These are phyloP conservation scores for Varanus komodoensis DNA, from an alignment of 2,113 vertebrate species.

Conservation along the genomic window DNA sequence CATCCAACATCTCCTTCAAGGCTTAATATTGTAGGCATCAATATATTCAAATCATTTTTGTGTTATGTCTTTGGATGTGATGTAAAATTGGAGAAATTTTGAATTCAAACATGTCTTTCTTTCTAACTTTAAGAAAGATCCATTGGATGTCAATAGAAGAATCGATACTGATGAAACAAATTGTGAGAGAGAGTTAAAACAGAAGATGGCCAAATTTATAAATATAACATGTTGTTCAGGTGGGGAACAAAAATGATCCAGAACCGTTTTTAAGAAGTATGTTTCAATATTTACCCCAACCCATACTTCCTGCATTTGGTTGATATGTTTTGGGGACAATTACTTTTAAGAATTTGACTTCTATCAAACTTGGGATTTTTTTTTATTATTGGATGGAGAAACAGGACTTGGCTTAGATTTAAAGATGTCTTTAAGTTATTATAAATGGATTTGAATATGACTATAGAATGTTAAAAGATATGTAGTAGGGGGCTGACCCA, in stretches of 20 bases:
- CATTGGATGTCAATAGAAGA: background rate
- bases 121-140: background rate
- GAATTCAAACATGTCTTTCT: background rate
- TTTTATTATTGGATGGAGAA: too few species aligned
- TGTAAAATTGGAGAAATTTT: background rate
- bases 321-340: too few species aligned
- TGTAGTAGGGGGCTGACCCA: too few species aligned
- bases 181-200: background rate
- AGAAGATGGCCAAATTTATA: background rate
- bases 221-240: constrained; percentile 23
- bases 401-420: too few species aligned
- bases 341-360: too few species aligned
- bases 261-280: background rate
- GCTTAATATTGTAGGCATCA: background rate
- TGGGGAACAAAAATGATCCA: constrained; percentile 25
- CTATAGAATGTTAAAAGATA: too few species aligned
- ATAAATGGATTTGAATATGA: too few species aligned
- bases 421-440: too few species aligned
- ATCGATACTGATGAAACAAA: background rate
- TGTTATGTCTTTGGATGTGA: background rate
- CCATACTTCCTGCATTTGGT: too few species aligned
- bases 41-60: background rate
- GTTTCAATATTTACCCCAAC: too few species aligned
- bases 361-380: too few species aligned
- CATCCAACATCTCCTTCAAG: background rate